Conservation (phyloP, 1,140 invertebrate species). For the Doryteuthis pealeii region DNA sequence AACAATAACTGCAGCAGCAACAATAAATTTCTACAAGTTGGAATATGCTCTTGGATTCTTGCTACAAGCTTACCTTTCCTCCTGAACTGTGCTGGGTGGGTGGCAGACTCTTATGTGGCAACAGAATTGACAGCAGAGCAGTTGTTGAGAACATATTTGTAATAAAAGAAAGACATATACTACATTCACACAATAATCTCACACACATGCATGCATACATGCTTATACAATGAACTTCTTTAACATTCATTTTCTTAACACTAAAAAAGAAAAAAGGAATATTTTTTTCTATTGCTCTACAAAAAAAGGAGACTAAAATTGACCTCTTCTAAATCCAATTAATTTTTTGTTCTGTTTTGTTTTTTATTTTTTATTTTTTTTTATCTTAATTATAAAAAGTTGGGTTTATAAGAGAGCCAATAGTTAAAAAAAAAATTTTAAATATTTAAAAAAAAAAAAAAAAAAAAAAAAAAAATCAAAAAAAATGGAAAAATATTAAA, state of each 20-base stretch:
- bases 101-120: background rate
- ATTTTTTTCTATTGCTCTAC: background rate
- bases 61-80: background rate
- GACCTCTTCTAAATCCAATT: too few relatives aligned
- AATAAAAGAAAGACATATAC: background rate
- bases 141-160: background rate
- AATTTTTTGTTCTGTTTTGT: too few relatives aligned
- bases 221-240: background rate
- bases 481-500: too few relatives aligned
- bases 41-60: background rate
- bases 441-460: too few relatives aligned
- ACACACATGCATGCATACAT: background rate
- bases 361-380: too few relatives aligned
- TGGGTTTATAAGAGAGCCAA: too few relatives aligned
- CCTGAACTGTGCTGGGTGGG: background rate
- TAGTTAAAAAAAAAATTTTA: too few relatives aligned
- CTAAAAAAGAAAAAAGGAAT: background rate
- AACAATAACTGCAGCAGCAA: background rate
- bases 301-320: too few relatives aligned
- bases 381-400: too few relatives aligned
- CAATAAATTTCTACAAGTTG: background rate
- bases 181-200: background rate
- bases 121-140: background rate
- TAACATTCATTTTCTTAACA: background rate
- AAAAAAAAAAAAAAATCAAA: too few relatives aligned